These are phyloP conservation scores for Apocheima hispidaria DNA, from an alignment of 2,888 invertebrate species.

Conservation along the genomic window DNA sequence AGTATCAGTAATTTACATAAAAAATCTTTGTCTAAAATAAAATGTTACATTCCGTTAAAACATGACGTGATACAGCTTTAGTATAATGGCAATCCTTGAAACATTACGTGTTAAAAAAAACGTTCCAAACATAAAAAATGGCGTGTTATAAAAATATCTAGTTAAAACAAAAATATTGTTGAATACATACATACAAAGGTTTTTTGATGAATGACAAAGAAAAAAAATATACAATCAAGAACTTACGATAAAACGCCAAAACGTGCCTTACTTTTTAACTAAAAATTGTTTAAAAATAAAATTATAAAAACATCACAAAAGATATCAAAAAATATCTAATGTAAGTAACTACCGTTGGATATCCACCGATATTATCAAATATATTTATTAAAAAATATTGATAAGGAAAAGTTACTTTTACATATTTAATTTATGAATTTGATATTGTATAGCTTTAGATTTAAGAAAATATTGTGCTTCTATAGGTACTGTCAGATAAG, in stretches of 20 bases:
- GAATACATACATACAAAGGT: neutral
- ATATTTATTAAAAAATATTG: slow-evolving; percentile 38
- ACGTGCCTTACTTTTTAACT: too few relatives aligned
- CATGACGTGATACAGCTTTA: neutral
- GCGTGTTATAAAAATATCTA: neutral
- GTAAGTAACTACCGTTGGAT: slow-evolving; percentile 34
- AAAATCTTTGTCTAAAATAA: too few relatives aligned
- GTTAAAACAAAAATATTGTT: neutral
- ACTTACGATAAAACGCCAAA: neutral
- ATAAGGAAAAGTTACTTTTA: slow-evolving; percentile 28
- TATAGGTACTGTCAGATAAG: slow-evolving; percentile 9
- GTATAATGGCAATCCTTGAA: too few relatives aligned
- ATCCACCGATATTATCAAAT: slow-evolving; percentile 48
- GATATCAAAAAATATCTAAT: slow-evolving; percentile 28
- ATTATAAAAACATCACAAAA: slow-evolving; percentile 34
- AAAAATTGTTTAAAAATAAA: neutral
- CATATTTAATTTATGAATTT: slow-evolving; percentile 26
- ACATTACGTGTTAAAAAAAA: too few relatives aligned
- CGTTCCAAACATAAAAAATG: too few relatives aligned
- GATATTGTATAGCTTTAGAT: slow-evolving; percentile 16
- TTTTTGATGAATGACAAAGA: neutral
- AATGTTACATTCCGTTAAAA: too few relatives aligned
- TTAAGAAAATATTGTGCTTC: slow-evolving; percentile 14
- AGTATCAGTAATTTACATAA: too few relatives aligned
- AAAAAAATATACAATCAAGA: neutral